Percentiles rank a stretch among this genome's conserved stretches.
Conservation (phyloP, 2,113 vertebrate species). For the Epinephelus fuscoguttatus region DNA sequence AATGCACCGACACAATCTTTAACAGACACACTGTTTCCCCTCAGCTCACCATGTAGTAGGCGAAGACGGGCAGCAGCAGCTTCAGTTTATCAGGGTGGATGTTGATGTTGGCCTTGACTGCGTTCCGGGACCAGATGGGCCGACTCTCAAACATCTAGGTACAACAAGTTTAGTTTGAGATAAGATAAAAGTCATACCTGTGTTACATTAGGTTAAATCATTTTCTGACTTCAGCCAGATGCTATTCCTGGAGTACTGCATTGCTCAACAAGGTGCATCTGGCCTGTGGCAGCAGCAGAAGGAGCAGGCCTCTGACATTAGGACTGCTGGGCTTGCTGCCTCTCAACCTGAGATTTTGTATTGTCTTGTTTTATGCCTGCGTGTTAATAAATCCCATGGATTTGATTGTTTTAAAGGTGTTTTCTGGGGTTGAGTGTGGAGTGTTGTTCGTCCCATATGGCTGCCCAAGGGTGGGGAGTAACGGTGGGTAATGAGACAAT, state of each 20-base stretch:
- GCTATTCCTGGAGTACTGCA: background rate
- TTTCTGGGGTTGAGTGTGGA: too few relatives aligned
- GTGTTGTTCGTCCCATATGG: too few relatives aligned
- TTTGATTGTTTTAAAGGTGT: too few relatives aligned
- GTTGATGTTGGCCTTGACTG: slow-evolving; percentile 92
- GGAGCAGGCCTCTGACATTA: too few relatives aligned
- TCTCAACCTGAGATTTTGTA: too few relatives aligned
- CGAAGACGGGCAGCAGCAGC: slow-evolving; percentile 89
- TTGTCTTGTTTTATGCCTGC: too few relatives aligned
- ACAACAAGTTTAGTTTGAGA: slow-evolving; percentile 56
- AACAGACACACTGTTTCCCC: background rate
- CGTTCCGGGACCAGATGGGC: slow-evolving; percentile 95
- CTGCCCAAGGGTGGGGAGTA: too few relatives aligned
- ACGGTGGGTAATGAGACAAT: too few relatives aligned
- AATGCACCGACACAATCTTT: background rate
- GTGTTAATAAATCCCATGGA: too few relatives aligned
- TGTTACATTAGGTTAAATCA: background rate
- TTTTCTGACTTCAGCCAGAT: background rate
- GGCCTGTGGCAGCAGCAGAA: too few relatives aligned
- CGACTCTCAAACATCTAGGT: slow-evolving; percentile 91
- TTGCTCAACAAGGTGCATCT: too few relatives aligned
- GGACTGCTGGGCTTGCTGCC: too few relatives aligned
- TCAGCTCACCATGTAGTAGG: slow-evolving; percentile 95
- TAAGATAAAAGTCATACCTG: slow-evolving; percentile 31
- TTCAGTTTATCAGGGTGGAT: slow-evolving; percentile 97